Evolutionary conservation across 2,113 vertebrate species (phyloP).

Genomic region (Antechinus flavipes): DNA sequence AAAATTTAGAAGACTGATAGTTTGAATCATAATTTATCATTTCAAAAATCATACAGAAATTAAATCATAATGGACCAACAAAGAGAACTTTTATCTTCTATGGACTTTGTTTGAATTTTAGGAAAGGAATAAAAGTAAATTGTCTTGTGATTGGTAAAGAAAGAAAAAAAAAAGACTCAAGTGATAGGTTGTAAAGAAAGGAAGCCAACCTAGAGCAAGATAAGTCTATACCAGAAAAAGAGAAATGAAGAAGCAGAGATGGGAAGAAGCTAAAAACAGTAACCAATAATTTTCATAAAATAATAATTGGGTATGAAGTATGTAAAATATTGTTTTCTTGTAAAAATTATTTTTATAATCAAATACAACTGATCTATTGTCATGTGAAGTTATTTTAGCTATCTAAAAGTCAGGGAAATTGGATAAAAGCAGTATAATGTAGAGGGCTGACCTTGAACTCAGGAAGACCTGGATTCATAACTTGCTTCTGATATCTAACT

Average conservation of each 20-base stretch:
- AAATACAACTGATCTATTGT: not conserved
- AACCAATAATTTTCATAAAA: constrained; percentile 20
- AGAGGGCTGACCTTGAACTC: not conserved
- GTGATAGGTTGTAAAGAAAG: constrained; percentile 17
- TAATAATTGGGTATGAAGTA: not conserved
- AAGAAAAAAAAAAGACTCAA: constrained; percentile 10
- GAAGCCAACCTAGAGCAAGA: constrained; percentile 22
- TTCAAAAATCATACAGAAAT: constrained; percentile 20
- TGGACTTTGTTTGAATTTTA: constrained; percentile 7
- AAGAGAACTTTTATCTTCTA: not conserved
- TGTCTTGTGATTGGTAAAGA: not conserved
- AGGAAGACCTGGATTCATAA: not conserved
- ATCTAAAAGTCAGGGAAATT: not conserved
- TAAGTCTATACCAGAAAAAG: constrained; percentile 9
- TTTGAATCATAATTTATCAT: not conserved
- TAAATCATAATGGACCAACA: not conserved
- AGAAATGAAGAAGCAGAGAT: constrained; percentile 19
- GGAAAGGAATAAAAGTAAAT: constrained; percentile 25
- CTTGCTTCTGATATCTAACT: not conserved
- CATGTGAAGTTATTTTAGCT: not conserved
- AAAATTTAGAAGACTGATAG: not conserved
- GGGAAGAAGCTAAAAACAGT: constrained; percentile 15
- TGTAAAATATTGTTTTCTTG: constrained; percentile 25
- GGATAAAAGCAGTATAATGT: not conserved
- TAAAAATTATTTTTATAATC: not conserved